Evolutionary conservation across 1,140 invertebrate species (phyloP).

Genomic region (Bombus picipes): DNA sequence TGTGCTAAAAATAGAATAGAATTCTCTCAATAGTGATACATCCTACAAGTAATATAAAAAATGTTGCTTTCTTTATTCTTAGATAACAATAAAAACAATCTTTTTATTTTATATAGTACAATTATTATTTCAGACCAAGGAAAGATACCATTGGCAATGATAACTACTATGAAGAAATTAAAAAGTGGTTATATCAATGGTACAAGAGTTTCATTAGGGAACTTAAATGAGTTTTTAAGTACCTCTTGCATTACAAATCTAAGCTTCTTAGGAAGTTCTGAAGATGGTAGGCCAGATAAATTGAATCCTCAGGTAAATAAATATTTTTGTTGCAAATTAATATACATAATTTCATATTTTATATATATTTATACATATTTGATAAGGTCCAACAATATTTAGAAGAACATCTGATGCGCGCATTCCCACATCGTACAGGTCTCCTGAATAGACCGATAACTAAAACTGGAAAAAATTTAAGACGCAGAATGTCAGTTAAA

Average conservation of each 20-base stretch:
- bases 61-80: neutral
- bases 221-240: conserved; percentile 95
- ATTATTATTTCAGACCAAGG: conserved; percentile 91
- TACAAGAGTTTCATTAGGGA: conserved; percentile 96
- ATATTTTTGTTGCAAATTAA: neutral
- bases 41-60: conserved; percentile 10
- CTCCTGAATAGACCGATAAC: conserved; percentile 83
- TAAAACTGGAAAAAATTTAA: conserved; percentile 84
- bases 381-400: conserved; percentile 93
- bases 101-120: neutral
- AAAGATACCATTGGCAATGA: conserved; percentile 95
- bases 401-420: conserved; percentile 92
- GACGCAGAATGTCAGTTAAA: conserved; percentile 90
- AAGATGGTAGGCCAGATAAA: conserved; percentile 93
- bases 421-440: conserved; percentile 88
- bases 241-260: conserved; percentile 98
- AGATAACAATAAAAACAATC: neutral
- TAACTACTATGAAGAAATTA: conserved; percentile 98
- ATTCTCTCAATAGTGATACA: neutral
- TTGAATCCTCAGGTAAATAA: conserved; percentile 78
- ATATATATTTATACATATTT: conserved; percentile 37
- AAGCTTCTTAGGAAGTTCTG: conserved; percentile 95
- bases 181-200: conserved; percentile 99
- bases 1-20: conserved; percentile 7
- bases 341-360: conserved; percentile 12